Conservation (phyloP, 37 sponge, comb jelly and placozoan genomes). For the Ianthella basta region DNA sequence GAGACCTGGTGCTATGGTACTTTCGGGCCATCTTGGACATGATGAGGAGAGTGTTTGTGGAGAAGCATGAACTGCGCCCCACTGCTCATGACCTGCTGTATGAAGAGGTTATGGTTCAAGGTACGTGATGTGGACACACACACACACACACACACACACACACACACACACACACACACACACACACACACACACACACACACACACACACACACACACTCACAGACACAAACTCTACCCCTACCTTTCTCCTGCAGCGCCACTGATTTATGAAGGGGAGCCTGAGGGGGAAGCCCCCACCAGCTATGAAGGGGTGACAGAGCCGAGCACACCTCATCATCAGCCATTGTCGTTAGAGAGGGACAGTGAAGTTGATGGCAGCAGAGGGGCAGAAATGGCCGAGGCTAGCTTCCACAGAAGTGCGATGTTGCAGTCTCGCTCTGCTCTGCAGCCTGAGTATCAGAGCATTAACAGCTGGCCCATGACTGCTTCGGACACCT, state of each 20-base stretch:
- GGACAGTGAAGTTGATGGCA: too few species aligned
- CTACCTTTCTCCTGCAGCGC: neutral
- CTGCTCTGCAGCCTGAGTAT: too few species aligned
- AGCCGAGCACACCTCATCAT: too few species aligned
- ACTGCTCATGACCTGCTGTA: neutral
- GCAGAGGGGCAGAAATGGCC: too few species aligned
- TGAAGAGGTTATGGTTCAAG: neutral
- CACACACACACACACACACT: neutral
- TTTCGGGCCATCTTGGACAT: neutral
- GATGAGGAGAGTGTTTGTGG: constrained; percentile 16
- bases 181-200: neutral
- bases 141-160: constrained; percentile 30
- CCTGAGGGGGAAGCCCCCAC: neutral
- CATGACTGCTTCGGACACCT: too few species aligned
- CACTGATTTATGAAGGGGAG: neutral
- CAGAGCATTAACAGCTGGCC: too few species aligned
- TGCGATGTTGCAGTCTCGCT: too few species aligned
- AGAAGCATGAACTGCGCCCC: neutral
- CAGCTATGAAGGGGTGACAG: too few species aligned
- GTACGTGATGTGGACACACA: constrained; percentile 10
- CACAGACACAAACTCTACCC: neutral
- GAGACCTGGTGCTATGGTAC: neutral
- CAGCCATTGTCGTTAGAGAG: too few species aligned
- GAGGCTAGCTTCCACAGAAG: too few species aligned
- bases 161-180: constrained; percentile 25